phyloP scores from a whole-genome alignment of 2,797 vertebrate genomes.

The Sebastes elongatus region DNA sequence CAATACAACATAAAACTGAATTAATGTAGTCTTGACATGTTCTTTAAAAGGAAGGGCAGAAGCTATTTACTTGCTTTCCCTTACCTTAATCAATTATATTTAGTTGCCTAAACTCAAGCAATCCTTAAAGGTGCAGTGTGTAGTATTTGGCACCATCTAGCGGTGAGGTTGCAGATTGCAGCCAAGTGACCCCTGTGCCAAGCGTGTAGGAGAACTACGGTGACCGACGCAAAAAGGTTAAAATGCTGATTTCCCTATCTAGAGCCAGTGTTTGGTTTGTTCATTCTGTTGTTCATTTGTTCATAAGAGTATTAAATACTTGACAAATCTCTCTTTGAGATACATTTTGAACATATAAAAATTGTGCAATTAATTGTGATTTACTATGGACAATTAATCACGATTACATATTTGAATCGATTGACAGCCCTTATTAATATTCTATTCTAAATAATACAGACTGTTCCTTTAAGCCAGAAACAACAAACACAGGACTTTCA shows the following conservation, averaged over 20 bases:
- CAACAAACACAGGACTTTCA: no score
- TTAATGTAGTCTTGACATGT: neutral
- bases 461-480: neutral
- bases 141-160: neutral
- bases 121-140: neutral
- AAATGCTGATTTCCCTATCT: neutral
- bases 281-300: neutral
- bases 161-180: neutral
- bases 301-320: no score
- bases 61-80: neutral
- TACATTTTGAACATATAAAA: no score
- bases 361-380: no score
- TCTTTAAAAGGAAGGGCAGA: slow-evolving; percentile 13
- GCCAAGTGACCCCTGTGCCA: neutral
- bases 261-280: neutral
- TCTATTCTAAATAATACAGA: neutral
- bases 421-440: neutral
- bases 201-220: neutral
- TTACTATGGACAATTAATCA: no score
- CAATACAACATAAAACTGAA: slow-evolving; percentile 13
- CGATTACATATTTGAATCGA: no score
- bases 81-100: neutral
- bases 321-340: no score
- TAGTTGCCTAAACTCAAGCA: neutral
- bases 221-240: fast-evolving